Evolutionary conservation across 2,113 vertebrate species (phyloP).

Genomic region (Pampusana beccarii): DNA sequence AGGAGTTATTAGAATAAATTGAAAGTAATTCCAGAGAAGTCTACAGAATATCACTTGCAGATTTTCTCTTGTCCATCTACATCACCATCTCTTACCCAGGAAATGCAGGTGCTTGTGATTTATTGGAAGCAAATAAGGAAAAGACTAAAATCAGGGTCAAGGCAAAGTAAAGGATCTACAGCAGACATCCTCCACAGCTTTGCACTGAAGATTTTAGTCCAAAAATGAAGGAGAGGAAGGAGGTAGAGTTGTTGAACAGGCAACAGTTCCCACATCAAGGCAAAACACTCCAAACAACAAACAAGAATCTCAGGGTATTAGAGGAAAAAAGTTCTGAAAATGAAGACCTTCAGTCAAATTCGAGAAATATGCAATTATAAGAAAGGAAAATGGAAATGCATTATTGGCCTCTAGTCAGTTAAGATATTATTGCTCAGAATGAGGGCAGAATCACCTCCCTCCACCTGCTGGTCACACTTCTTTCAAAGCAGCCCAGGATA

Average conservation of each 20-base stretch:
- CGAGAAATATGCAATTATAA: background rate
- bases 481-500: no score
- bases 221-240: background rate
- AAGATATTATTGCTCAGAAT: background rate
- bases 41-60: background rate
- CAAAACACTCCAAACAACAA: fast-evolving
- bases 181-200: background rate
- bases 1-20: background rate
- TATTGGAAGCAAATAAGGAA: background rate
- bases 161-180: background rate
- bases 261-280: background rate
- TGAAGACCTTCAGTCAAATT: background rate
- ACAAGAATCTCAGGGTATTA: background rate
- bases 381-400: background rate
- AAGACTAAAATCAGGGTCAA: background rate
- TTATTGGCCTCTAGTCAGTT: background rate
- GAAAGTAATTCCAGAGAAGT: background rate
- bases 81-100: background rate
- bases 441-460: background rate
- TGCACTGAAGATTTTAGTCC: background rate
- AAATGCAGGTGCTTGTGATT: background rate
- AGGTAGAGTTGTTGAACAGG: background rate
- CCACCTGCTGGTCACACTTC: no score
- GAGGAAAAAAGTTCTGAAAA: background rate
- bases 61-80: background rate